Percentiles rank a stretch among this genome's conserved stretches.
Conservation (phyloP, 1,140 invertebrate species). For the Antheraea mylitta region DNA sequence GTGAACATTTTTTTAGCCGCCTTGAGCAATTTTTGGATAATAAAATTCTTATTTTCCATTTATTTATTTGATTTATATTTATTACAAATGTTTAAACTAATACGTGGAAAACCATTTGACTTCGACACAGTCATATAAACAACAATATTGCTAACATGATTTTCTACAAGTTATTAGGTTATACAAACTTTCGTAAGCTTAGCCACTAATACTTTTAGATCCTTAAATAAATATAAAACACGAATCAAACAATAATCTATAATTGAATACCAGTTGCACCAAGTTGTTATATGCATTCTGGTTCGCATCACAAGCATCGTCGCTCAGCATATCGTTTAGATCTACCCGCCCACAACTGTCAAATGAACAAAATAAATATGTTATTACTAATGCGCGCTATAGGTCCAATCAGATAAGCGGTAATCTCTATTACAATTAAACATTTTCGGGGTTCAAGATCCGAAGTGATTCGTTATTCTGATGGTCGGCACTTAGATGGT, state of each 20-base stretch:
- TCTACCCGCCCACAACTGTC: constrained; percentile 70
- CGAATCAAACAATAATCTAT: not conserved
- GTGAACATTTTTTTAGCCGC: too few relatives aligned
- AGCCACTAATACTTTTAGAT: not conserved
- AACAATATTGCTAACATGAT: too few relatives aligned
- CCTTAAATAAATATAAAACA: not conserved
- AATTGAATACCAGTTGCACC: constrained; percentile 33
- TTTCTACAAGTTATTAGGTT: too few relatives aligned
- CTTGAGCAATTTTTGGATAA: too few relatives aligned
- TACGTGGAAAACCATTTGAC: too few relatives aligned
- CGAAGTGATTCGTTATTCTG: constrained; percentile 14
- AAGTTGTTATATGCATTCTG: constrained; percentile 41
- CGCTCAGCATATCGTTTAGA: constrained; percentile 44
- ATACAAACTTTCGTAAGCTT: too few relatives aligned
- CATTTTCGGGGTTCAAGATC: constrained; percentile 44
- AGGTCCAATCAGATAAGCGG: constrained; percentile 60
- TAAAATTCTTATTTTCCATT: too few relatives aligned
- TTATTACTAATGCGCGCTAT: constrained; percentile 70
- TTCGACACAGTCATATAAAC: too few relatives aligned
- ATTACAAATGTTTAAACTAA: too few relatives aligned
- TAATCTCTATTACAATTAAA: constrained; percentile 76
- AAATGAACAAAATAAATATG: constrained; percentile 73
- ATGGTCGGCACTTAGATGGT: constrained; percentile 31
- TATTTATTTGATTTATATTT: too few relatives aligned
- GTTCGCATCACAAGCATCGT: constrained; percentile 48